Percentiles rank a stretch among this genome's conserved stretches.
Conservation (phyloP, 2,113 vertebrate species). For the Colossoma macropomum region DNA sequence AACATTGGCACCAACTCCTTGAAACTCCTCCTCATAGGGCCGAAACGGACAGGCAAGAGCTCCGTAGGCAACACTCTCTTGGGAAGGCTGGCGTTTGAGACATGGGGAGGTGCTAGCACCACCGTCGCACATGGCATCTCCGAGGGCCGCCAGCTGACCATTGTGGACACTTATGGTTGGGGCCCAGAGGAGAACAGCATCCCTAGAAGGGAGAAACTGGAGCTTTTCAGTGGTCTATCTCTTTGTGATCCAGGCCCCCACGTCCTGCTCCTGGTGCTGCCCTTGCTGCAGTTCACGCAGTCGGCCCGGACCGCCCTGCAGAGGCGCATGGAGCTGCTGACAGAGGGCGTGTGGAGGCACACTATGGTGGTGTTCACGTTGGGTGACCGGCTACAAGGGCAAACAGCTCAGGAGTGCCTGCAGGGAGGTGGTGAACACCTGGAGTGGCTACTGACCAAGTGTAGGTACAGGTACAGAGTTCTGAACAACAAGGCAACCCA, state of each 20-base stretch:
- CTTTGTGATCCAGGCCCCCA: slow-evolving; percentile 46
- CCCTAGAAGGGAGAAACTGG: slow-evolving; percentile 42
- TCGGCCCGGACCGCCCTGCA: neutral
- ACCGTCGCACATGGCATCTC: slow-evolving; percentile 16
- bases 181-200: slow-evolving; percentile 21
- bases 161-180: slow-evolving; percentile 61
- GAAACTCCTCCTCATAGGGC: slow-evolving; percentile 52
- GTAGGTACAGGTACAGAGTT: slow-evolving; percentile 51
- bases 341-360: slow-evolving; percentile 62
- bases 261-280: slow-evolving; percentile 33
- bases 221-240: neutral
- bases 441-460: slow-evolving; percentile 57
- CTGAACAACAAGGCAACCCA: slow-evolving; percentile 55
- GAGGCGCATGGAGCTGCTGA: slow-evolving; percentile 62
- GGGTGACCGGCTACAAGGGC: slow-evolving; percentile 52
- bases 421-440: slow-evolving; percentile 52
- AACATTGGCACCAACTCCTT: neutral
- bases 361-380: slow-evolving; percentile 65
- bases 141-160: slow-evolving; percentile 15
- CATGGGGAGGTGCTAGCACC: slow-evolving; percentile 50
- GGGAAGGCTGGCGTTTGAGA: slow-evolving; percentile 53
- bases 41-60: slow-evolving; percentile 61
- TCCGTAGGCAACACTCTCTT: slow-evolving; percentile 60
- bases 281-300: slow-evolving; percentile 25
- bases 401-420: slow-evolving; percentile 57